Conservation (phyloP, 1,140 invertebrate genomes). For the Drosophila malerkotliana region DNA sequence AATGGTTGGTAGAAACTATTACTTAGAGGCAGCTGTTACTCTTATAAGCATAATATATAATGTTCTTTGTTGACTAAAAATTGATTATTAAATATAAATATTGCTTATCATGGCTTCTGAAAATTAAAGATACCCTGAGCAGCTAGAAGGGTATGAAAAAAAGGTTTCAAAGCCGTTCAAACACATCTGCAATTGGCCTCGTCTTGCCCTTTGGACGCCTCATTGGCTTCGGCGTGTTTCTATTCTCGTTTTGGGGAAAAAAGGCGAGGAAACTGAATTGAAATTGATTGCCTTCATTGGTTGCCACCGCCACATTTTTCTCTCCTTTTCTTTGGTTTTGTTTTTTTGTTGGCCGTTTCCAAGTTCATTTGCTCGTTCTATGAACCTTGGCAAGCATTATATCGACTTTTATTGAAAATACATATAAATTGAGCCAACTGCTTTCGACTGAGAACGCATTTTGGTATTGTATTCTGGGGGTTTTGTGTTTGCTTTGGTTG, state of each 20-base stretch:
- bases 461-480: constrained; percentile 34
- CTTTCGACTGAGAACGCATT: constrained; percentile 52
- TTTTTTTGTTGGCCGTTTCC: constrained; percentile 43
- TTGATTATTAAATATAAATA: too few relatives aligned
- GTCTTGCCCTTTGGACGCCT: constrained; percentile 76
- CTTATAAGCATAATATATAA: not conserved
- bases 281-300: constrained; percentile 81
- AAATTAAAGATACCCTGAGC: constrained; percentile 9
- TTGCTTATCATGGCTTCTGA: too few relatives aligned
- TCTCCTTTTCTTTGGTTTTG: constrained; percentile 31
- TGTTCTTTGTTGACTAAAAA: not conserved
- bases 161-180: constrained; percentile 49
- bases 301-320: constrained; percentile 26
- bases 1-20: constrained; percentile 7
- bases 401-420: constrained; percentile 79
- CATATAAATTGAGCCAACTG: constrained; percentile 72
- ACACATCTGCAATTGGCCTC: constrained; percentile 68
- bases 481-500: constrained; percentile 37
- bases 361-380: constrained; percentile 77
- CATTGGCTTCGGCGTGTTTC: constrained; percentile 58
- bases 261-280: constrained; percentile 77
- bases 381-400: constrained; percentile 79
- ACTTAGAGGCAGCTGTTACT: not conserved
- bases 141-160: constrained; percentile 31
- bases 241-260: constrained; percentile 48